Conservation (phyloP, 2,888 invertebrate genomes). For the Ferrisia virgata region DNA sequence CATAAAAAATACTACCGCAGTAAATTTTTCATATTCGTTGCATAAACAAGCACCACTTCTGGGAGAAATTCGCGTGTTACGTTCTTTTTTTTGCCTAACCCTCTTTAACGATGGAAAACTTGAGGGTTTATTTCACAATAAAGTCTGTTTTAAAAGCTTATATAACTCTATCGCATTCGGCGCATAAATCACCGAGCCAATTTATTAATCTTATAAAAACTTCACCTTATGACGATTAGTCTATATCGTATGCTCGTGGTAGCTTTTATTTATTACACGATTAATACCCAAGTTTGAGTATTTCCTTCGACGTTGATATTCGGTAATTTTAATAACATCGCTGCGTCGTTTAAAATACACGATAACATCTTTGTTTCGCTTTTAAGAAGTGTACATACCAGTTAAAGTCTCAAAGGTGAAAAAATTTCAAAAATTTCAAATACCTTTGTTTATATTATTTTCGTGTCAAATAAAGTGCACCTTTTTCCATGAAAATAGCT, state of each 20-base stretch:
- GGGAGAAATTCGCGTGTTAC: background rate
- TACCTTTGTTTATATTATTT: too few species aligned
- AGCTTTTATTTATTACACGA: background rate
- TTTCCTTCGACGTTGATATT: background rate
- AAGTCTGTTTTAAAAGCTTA: slow-evolving; percentile 14
- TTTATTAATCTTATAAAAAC: background rate
- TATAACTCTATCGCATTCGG: background rate
- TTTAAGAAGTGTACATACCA: too few species aligned
- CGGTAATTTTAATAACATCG: too few species aligned
- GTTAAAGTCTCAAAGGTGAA: too few species aligned
- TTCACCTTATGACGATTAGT: background rate
- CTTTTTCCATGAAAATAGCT: too few species aligned
- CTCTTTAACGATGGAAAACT: background rate
- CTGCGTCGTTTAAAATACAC: too few species aligned
- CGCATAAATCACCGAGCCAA: slow-evolving; percentile 3
- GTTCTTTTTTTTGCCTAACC: too few species aligned
- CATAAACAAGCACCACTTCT: background rate
- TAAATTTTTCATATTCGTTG: slow-evolving; percentile 4
- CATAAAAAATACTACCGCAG: background rate
- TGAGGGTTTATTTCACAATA: background rate
- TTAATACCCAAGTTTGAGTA: background rate
- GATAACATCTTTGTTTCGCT: too few species aligned
- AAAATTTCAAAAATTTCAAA: too few species aligned
- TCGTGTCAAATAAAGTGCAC: too few species aligned
- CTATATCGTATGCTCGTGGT: background rate